Evolutionary conservation across 2,888 invertebrate species (phyloP).

Genomic region (Lobophora halterata): DNA sequence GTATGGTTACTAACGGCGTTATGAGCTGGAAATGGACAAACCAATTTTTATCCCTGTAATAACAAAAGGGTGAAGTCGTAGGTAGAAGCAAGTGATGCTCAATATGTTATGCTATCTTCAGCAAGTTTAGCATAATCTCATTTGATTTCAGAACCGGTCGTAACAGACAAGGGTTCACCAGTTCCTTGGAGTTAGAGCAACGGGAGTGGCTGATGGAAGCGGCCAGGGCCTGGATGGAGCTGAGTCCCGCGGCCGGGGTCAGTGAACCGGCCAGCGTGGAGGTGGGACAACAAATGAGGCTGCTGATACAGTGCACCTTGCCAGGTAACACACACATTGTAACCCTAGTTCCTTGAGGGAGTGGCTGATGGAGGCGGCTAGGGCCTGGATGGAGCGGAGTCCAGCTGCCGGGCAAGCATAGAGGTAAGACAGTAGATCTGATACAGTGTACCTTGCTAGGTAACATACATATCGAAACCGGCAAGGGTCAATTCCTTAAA

Average conservation of each 20-base stretch:
- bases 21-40: no score
- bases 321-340: no score
- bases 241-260: conserved; percentile 68
- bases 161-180: conserved; percentile 77
- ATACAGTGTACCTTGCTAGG: no score
- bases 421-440: neutral
- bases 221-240: conserved; percentile 87
- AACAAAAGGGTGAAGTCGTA: no score
- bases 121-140: neutral
- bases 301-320: conserved; percentile 83
- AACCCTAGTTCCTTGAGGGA: no score
- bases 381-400: neutral
- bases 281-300: conserved; percentile 86
- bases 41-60: no score
- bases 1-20: no score
- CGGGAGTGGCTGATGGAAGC: conserved; percentile 72
- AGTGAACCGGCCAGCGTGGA: conserved; percentile 81
- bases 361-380: neutral
- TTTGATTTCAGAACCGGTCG: conserved; percentile 76
- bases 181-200: conserved; percentile 61
- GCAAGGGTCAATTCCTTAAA: no score
- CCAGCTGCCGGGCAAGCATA: neutral
- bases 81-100: no score
- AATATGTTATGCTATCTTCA: no score
- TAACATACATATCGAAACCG: no score